Percentiles rank a stretch among this genome's conserved stretches.
Conservation (phyloP, 2,113 vertebrate genomes). For the Myanophis thanlyinensis region DNA sequence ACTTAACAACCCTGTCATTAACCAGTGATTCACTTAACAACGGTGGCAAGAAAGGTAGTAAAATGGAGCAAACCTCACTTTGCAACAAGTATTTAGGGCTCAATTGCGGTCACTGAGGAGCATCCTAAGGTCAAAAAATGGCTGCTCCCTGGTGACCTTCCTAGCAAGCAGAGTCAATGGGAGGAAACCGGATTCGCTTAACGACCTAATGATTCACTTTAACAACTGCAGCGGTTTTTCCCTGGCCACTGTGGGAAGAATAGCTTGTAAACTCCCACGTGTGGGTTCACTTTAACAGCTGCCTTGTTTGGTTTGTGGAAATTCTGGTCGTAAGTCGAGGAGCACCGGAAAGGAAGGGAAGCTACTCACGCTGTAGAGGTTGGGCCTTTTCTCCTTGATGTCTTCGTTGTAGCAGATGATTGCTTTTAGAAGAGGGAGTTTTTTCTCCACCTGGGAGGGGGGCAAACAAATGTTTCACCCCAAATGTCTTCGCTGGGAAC, state of each 20-base stretch:
- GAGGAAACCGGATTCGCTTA: background rate
- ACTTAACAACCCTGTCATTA: no score
- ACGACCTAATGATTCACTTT: background rate
- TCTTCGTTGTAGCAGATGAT: conserved; percentile 84
- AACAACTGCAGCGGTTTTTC: background rate
- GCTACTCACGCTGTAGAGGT: conserved; percentile 82
- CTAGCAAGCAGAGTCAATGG: background rate
- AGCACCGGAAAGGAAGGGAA: background rate
- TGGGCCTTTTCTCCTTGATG: conserved; percentile 74
- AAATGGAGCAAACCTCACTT: no score
- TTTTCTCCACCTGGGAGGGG: conserved; percentile 70
- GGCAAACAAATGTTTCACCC: background rate
- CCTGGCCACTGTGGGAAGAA: fast-evolving
- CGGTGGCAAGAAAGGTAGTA: no score
- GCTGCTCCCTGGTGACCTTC: background rate
- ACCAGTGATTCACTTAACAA: no score
- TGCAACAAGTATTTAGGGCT: no score
- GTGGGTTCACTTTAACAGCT: background rate
- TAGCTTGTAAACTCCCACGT: background rate
- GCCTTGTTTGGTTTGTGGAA: background rate
- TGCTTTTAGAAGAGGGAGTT: conserved; percentile 83
- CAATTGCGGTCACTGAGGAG: no score
- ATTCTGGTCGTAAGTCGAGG: background rate
- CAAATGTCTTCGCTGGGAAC: background rate
- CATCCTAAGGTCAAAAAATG: no score